Evolutionary conservation across 1,140 invertebrate species (phyloP), one percentile per base, ranked within the genome.

Genomic region (Choristoneura fumiferana): DNA sequence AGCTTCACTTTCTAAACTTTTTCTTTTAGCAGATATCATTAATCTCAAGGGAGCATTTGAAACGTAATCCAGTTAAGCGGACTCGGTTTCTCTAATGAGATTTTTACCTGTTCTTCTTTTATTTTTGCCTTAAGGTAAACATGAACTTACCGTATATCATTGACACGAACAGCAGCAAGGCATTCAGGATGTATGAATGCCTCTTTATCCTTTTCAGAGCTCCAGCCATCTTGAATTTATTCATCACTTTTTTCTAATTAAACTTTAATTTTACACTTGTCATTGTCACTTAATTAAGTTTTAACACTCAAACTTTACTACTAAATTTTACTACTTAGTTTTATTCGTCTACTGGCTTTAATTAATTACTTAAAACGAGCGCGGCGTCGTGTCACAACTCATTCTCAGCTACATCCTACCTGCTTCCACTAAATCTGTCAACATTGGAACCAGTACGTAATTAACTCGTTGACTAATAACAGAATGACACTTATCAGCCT

Each of bases 111-210:
- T 29, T n/a, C n/a, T n/a, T n/a, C n/a, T n/a, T n/a, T 29, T 29
- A 6, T 6, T 29, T 2, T 29, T 29, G 2, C 22, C 2, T 29
- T 29, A 29, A 29, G 6, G 6, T 2, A 29, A 29, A 29, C n/a
- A n/a, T n/a, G n/a, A 29, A 85, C 85, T 88, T 63, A 88, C 85
- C 85, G 53, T 88, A 88, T 56, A 84, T 83, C 73, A 86, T 80
- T 9, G 82, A 76, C 53, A 84, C 67, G 68, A 83, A 77, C 9
- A 86, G 73, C 33, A 88, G 57, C 40, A 88, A 66, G 13, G 82
- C 83, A 75, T 86, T 88, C 70, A 88, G 59, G 38, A 84, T 37
- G 54, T 75, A 81, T 35, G 80, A 84, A 81, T 81, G 80, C 73
- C 73, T 75, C 67, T 80, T 80, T 56, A 83, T 69, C 61, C 65